A percentile compares a stretch with the other conserved stretches of the same genome.
Evolutionary conservation across 1,140 invertebrate species (phyloP).

Genomic region (Melitaea cinxia): DNA sequence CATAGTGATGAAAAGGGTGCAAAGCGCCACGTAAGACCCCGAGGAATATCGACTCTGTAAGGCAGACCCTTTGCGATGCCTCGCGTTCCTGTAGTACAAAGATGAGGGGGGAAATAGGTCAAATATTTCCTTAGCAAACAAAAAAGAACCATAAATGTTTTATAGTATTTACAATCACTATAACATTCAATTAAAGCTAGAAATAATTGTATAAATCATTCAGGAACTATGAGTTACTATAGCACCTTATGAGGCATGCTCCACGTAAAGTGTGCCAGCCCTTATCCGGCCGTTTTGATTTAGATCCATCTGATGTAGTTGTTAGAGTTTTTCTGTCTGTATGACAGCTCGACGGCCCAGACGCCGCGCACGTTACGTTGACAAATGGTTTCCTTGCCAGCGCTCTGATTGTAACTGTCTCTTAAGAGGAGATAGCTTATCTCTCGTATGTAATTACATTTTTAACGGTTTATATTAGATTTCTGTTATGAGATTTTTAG

Average conservation of each 20-base stretch:
- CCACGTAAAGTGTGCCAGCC: background rate
- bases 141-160: too few species aligned
- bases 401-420: slow-evolving; percentile 5
- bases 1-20: too few species aligned
- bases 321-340: background rate
- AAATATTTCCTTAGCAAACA: too few species aligned
- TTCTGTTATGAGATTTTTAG: background rate
- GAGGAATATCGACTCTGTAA: too few species aligned
- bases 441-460: background rate
- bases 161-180: too few species aligned
- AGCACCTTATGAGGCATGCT: background rate
- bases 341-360: slow-evolving; percentile 1
- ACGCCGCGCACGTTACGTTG: background rate
- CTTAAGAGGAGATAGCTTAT: background rate
- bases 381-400: background rate
- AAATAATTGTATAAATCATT: background rate
- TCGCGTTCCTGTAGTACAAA: too few species aligned
- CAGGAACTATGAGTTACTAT: background rate
- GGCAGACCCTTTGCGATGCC: too few species aligned
- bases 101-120: too few species aligned
- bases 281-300: slow-evolving; percentile 3
- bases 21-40: too few species aligned
- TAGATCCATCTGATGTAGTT: slow-evolving; percentile 1
- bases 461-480: background rate
- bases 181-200: too few species aligned